A percentile compares a stretch with the other conserved stretches of the same genome.
Conservation (phyloP, 1,140 invertebrate species). For the Drosophila ananassae region DNA sequence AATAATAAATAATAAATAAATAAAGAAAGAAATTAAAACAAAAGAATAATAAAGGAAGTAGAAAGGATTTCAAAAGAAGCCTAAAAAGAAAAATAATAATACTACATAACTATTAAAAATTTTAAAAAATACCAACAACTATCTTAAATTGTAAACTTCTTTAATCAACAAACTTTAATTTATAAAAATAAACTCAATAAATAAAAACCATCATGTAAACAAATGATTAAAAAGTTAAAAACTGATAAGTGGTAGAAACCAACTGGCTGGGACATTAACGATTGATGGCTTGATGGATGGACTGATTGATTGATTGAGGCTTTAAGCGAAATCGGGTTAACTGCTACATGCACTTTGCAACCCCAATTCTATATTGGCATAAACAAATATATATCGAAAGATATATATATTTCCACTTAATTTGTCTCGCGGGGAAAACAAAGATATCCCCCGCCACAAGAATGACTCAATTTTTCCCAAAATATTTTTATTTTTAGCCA, state of each 20-base stretch:
- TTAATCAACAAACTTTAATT: too few relatives aligned
- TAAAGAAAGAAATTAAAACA: not conserved
- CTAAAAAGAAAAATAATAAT: too few relatives aligned
- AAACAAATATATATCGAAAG: constrained; percentile 6
- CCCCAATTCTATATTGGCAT: constrained; percentile 3
- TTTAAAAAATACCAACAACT: not conserved
- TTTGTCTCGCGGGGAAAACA: constrained; percentile 8
- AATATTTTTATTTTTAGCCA: constrained; percentile 21
- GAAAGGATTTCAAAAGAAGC: too few relatives aligned
- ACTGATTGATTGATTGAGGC: constrained; percentile 36
- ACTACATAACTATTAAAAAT: not conserved
- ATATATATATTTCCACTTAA: constrained; percentile 13
- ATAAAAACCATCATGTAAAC: constrained; percentile 15
- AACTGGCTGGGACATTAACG: constrained; percentile 46
- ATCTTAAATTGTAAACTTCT: constrained; percentile 15
- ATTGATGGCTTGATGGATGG: constrained; percentile 30
- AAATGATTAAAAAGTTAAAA: constrained; percentile 32
- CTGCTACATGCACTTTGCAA: constrained; percentile 40
- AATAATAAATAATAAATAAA: not conserved
- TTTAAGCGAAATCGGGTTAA: constrained; percentile 35
- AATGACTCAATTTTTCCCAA: constrained; percentile 18
- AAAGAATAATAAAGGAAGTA: too few relatives aligned
- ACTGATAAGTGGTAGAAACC: constrained; percentile 34
- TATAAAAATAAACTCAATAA: constrained; percentile 1
- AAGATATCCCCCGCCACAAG: constrained; percentile 11